Base-by-base conservation (phyloP, 2,888 invertebrate species). In the Helleia helle region DNA sequence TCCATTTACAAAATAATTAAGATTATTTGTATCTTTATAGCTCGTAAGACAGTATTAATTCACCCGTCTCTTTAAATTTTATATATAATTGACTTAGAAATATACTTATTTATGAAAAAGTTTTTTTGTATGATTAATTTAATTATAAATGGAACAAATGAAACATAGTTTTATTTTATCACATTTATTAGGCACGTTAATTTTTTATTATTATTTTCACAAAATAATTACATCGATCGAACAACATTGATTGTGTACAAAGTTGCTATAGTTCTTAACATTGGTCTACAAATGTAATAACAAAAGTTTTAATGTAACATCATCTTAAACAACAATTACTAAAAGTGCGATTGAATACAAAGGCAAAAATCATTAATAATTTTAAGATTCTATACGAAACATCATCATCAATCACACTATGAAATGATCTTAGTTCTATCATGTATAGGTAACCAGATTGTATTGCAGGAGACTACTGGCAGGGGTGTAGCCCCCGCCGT, bases 11-110 rank as follows among this genome's bases (percentile, higher is more conserved):
- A 77, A 73, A 70, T 77, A 79, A 71, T 67, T 79, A 79, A 72
- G 74, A 51, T 58, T 80, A 76, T 71, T 56, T 68, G 56, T 77
- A 77, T 71, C 60, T 71, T 66, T 62, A 60, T 77, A 77, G 72
- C 54, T 51, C 55, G 41, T 83, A 83, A 81, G 79, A 50, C 75
- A 74, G 71, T 77, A 71, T 83, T 80, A 79, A 81, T 76, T 81
- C 83, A 80, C 84, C 84, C 81, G 83, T 84, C 81, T 84, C 71
- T 81, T 80, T 69, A 85, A 81, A 69, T 83, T 85, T 85, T 85
- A 83, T 85, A 83, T 85, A 85, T 81, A 73, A 84, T 76, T 76
- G 79, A 84, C 71, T 71, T 84, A 83, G 84, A 81, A 76, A 80
- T 83, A 84, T 84, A 85, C 79, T 83, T 85, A 85, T 85, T 85